Base-by-base conservation (phyloP, 2,113 vertebrate species). In the Nannospalax galili region DNA sequence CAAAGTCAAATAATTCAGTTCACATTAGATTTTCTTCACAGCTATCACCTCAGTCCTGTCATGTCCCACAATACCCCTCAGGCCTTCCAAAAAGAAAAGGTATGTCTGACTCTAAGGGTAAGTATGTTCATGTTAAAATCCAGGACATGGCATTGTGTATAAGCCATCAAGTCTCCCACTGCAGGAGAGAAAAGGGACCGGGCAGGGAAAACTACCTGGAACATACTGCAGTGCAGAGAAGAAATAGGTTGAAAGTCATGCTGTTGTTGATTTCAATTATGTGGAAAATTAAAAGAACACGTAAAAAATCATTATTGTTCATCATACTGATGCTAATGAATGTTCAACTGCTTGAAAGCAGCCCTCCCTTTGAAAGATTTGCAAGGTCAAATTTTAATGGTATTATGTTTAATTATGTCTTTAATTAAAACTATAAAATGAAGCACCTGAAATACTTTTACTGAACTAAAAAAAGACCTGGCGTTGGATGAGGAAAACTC, bases 361-460 rank as follows among this genome's bases (percentile, higher is more conserved):
- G 5, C 4, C 90, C n/a, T 84, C 32, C 30, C 6, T 65, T 85
- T 26, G 45, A 42, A 85, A 77, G 45, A 24, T 77, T 80, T 24
- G 0, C 48, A 70, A 84, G 60, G 84, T 84, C 19, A 70, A 78
- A 67, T 48, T 91, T 75, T 85, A 93, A 96, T 92, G 74, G 24
- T n/a, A 28, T 86, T n/a, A 60, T 72, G 22, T 19, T 95, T 93
- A 90, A 92, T 87, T 90, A 40, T 65, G n/a, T 92, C 72, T 94
- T 85, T 94, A 95, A 85, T 85, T 94, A 94, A 93, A 95, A 82
- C 37, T 60, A 89, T 77, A 90, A 90, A 95, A 92, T 28, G 1
- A 7, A 88, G 19, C 9, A 90, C 62, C 37, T 84, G 92, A 75
- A 88, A 62, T 91, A 89, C 40, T 24, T 84, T 93, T 79, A 60